Percentiles rank a stretch among this genome's conserved stretches.
Evolutionary conservation across 2,113 vertebrate species (phyloP).

Genomic region (Nothobranchius furzeri): DNA sequence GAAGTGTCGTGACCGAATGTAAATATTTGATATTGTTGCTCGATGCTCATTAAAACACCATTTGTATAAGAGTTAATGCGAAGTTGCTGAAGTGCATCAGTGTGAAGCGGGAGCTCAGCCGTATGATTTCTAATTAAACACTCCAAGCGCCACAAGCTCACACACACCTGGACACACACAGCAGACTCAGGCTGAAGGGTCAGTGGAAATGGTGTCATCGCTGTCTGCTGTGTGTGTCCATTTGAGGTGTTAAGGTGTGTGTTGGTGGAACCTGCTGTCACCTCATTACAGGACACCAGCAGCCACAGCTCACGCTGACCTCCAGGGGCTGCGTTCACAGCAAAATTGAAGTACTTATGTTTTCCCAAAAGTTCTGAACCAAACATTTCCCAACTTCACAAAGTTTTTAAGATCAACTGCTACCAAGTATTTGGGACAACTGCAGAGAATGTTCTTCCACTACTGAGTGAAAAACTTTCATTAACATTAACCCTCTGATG

Average conservation of each 20-base stretch:
- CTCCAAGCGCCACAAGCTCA: slow-evolving; percentile 7
- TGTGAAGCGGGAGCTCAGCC: slow-evolving; percentile 30
- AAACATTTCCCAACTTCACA: slow-evolving; percentile 20
- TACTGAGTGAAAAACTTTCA: neutral
- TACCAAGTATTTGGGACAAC: slow-evolving; percentile 16
- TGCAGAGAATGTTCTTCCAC: slow-evolving; percentile 3
- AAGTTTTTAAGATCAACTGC: slow-evolving; percentile 32
- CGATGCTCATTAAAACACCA: slow-evolving; percentile 51
- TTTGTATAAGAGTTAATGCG: slow-evolving; percentile 46
- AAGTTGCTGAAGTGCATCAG: slow-evolving; percentile 33
- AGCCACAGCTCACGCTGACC: slow-evolving; percentile 53
- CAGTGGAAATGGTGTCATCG: slow-evolving; percentile 54
- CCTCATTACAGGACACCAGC: slow-evolving; percentile 58
- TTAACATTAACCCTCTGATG: neutral
- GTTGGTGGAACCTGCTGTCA: slow-evolving; percentile 58
- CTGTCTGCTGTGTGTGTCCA: slow-evolving; percentile 34
- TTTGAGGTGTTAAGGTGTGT: slow-evolving; percentile 38
- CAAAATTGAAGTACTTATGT: slow-evolving; percentile 33
- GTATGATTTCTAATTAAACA: slow-evolving; percentile 44
- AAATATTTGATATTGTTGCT: slow-evolving; percentile 28
- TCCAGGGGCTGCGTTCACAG: slow-evolving; percentile 48
- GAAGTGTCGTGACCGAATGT: slow-evolving; percentile 33
- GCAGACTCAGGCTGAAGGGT: slow-evolving; percentile 35
- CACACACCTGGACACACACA: slow-evolving; percentile 26
- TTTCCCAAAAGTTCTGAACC: slow-evolving; percentile 40